Conservation (phyloP, 2,113 vertebrate genomes). For the Girardinichthys multiradiatus region DNA sequence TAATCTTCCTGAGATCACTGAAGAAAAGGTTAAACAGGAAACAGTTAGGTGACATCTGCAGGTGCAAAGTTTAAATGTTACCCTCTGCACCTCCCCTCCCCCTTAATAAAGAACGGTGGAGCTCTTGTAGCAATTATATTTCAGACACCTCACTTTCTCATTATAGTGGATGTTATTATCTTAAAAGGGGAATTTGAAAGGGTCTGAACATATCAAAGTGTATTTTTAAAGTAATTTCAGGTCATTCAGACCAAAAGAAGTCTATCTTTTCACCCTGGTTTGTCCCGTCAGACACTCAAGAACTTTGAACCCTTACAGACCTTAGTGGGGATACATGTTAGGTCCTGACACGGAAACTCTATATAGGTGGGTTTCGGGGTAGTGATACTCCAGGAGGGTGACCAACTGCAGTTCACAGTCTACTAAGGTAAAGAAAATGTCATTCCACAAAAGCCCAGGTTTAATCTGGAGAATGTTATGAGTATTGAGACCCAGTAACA, state of each 20-base stretch:
- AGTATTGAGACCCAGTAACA: not conserved
- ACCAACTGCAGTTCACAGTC: slow-evolving; percentile 52
- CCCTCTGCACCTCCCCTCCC: slow-evolving; percentile 4
- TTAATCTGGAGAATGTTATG: slow-evolving; percentile 9
- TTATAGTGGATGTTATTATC: slow-evolving; percentile 59
- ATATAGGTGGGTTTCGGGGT: slow-evolving; percentile 66
- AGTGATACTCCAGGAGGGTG: slow-evolving; percentile 54
- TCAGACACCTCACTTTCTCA: slow-evolving; percentile 38
- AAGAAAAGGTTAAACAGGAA: slow-evolving; percentile 57
- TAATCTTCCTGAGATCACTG: slow-evolving; percentile 46
- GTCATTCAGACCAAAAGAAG: slow-evolving; percentile 63
- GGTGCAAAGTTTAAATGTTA: slow-evolving; percentile 58
- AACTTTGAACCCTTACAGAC: slow-evolving; percentile 72
- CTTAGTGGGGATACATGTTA: slow-evolving; percentile 57
- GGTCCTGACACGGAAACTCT: slow-evolving; percentile 73
- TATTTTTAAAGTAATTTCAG: slow-evolving; percentile 70
- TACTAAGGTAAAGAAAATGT: slow-evolving; percentile 67
- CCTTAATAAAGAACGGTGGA: slow-evolving; percentile 30
- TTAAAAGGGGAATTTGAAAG: slow-evolving; percentile 39
- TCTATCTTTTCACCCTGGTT: slow-evolving; percentile 58
- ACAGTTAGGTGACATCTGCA: slow-evolving; percentile 66
- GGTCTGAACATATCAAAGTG: slow-evolving; percentile 57
- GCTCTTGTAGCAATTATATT: slow-evolving; percentile 31
- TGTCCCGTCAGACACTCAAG: slow-evolving; percentile 68
- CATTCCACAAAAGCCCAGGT: slow-evolving; percentile 63